Base-by-base conservation (phyloP, 2,888 invertebrate species). In the Proisotoma minuta region DNA sequence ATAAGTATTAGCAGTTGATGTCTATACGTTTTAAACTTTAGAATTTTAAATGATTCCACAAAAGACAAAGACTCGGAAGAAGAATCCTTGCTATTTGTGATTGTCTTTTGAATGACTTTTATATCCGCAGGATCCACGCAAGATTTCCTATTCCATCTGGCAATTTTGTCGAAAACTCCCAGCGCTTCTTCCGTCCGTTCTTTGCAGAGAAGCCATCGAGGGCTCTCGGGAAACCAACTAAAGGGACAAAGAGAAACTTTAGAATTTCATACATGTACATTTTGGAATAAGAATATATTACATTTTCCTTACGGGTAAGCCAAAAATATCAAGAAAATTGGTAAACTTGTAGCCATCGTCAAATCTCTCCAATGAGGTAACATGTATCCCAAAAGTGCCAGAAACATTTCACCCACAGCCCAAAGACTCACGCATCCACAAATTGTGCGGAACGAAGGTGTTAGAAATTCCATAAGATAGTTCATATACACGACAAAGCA, bases 391-490 rank as follows among this genome's bases (percentile, higher is more conserved):
- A 66, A 40, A 0, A 70, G 49, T 2, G 69, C 68, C 12, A 70
- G 57, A 1, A 66, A 23, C 62, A 72, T 70, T 51, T 68, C 62
- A 0, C 72, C 72, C 2, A 68, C 53, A 3, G 66, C 59, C 72
- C 72, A 72, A 28, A 66, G 62, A 22, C 69, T 68, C 1, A 70
- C 58, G 24, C 65, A 65, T 1, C 72, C 72, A 59, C 68, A 66
- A 18, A 72, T 39, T 10, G 64, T 65, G 54, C 72, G 40, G 27
- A 50, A 70, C 4, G 47, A 62, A 2, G 70, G 72, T 5, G 72
- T 72, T 1, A 72, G 51, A 40, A 72, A 69, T 54, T 72, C 72
- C 69, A 72, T 69, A n/a, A 68, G 63, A 40, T 70, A 72, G 27
- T 68, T 66, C 5, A 69, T 28, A 24, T 59, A 65, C 3, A 72